phyloP scores from a whole-genome alignment of 1,140 invertebrate species.

The Micrasema minimum region DNA sequence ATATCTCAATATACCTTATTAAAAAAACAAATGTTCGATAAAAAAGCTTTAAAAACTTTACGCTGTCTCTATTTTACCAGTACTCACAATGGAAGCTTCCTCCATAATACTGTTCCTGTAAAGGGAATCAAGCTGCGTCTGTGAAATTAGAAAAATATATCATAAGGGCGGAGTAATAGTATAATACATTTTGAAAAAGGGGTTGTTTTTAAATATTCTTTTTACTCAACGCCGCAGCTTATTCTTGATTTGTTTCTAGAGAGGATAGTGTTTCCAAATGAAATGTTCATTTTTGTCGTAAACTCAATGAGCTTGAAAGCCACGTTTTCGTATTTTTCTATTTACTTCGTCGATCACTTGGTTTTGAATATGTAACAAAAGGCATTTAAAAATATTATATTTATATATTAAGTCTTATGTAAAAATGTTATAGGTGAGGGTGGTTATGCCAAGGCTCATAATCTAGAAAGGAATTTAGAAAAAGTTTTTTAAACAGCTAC shows the following conservation, averaged over 20 bases:
- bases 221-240: too few relatives aligned
- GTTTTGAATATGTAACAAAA: too few relatives aligned
- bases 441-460: too few relatives aligned
- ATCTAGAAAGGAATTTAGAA: too few relatives aligned
- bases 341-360: neutral
- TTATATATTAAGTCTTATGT: too few relatives aligned
- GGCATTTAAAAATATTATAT: neutral
- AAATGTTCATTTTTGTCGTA: slow-evolving; percentile 45
- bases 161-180: neutral
- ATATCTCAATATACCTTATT: too few relatives aligned
- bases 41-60: slow-evolving; percentile 36
- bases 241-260: neutral
- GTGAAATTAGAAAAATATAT: neutral
- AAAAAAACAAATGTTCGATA: slow-evolving; percentile 23
- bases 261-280: slow-evolving; percentile 23
- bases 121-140: neutral
- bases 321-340: slow-evolving; percentile 39
- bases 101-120: neutral
- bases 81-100: neutral
- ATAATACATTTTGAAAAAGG: too few relatives aligned
- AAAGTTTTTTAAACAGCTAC: too few relatives aligned
- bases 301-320: slow-evolving; percentile 51
- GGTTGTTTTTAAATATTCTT: too few relatives aligned
- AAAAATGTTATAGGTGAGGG: too few relatives aligned
- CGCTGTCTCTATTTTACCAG: slow-evolving; percentile 17